Evolutionary conservation across 1,140 invertebrate species (phyloP).

Genomic region (Pantala flavescens): DNA sequence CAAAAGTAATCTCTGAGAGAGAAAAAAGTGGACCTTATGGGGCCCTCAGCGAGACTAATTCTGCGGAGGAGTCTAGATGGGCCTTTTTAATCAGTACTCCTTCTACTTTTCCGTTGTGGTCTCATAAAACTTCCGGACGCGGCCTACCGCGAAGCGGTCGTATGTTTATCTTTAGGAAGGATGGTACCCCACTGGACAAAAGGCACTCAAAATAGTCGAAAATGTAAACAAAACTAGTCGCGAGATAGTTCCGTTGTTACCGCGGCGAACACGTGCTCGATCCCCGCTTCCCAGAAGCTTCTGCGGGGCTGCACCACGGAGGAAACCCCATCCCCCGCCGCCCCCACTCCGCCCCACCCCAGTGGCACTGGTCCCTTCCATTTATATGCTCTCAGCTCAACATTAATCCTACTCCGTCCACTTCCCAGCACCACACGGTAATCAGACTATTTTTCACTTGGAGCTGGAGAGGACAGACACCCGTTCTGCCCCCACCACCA

Average conservation of each 20-base stretch:
- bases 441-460: slow-evolving; percentile 10
- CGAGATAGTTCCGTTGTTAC: neutral
- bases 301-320: neutral
- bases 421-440: neutral
- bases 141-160: neutral
- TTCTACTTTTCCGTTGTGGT: neutral
- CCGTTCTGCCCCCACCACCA: neutral
- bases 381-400: neutral
- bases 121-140: neutral
- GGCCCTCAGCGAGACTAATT: no score
- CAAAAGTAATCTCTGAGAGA: no score
- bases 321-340: neutral
- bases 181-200: neutral
- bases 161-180: neutral
- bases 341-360: neutral
- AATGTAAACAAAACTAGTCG: neutral
- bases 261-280: neutral
- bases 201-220: neutral
- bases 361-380: neutral
- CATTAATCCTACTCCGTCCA: slow-evolving; percentile 1
- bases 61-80: no score
- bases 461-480: slow-evolving; percentile 1
- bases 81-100: neutral
- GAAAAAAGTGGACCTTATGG: no score
- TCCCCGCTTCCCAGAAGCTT: neutral